A percentile compares a stretch with the other conserved stretches of the same genome.
phyloP scores from a whole-genome alignment of 1,140 invertebrate genomes.

The Drosophila pectinifera region DNA sequence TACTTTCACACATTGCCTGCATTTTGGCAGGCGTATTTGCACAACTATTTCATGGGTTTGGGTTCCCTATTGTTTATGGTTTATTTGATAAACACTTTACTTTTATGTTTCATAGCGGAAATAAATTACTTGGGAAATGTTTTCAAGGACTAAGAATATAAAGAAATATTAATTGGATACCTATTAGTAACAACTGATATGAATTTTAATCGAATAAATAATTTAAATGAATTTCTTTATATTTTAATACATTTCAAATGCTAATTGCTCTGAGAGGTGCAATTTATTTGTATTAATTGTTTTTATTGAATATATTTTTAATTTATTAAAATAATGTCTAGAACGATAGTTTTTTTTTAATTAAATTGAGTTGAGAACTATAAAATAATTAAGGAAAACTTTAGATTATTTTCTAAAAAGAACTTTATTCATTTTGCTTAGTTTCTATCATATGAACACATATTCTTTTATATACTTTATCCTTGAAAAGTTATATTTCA shows the following conservation, averaged over 20 bases:
- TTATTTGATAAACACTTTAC: background rate
- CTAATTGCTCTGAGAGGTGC: too few species aligned
- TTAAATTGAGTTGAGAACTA: too few species aligned
- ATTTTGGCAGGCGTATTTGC: constrained; percentile 1
- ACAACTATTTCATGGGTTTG: constrained; percentile 4
- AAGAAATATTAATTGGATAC: background rate
- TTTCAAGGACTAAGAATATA: background rate
- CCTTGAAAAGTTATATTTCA: background rate
- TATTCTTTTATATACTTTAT: background rate
- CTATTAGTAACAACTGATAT: background rate
- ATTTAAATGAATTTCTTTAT: background rate
- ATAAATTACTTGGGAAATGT: background rate
- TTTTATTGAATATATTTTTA: too few species aligned
- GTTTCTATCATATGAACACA: background rate
- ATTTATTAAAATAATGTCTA: too few species aligned
- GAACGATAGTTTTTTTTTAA: background rate
- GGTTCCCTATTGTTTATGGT: background rate
- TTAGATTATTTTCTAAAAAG: background rate
- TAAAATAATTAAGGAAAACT: background rate
- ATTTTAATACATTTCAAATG: background rate
- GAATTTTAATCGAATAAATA: background rate
- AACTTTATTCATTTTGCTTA: background rate
- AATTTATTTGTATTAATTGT: too few species aligned
- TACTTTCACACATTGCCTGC: background rate
- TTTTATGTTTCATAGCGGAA: background rate